Evolutionary conservation across 2,797 vertebrate species (phyloP).

Genomic region (Myotis vivesi): DNA sequence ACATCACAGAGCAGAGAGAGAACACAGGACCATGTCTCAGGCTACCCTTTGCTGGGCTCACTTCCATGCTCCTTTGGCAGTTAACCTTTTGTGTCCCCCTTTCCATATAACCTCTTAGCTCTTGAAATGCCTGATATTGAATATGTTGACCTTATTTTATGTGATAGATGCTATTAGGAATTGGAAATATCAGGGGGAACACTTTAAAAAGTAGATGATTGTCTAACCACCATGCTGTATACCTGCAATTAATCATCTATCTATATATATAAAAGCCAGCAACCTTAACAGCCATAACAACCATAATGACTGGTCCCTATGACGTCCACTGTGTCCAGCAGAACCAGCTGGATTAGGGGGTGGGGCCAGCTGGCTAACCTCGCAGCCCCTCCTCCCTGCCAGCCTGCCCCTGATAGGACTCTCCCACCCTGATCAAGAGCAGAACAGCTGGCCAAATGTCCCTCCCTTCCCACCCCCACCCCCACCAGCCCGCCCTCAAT

Average conservation of each 20-base stretch:
- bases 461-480: too few species aligned
- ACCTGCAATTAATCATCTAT: not conserved
- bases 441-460: too few species aligned
- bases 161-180: not conserved
- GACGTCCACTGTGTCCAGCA: too few species aligned
- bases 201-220: not conserved
- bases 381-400: too few species aligned
- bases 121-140: conserved; percentile 9
- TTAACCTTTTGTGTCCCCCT: not conserved
- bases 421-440: too few species aligned
- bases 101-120: not conserved
- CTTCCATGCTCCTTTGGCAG: not conserved
- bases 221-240: not conserved
- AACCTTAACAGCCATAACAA: too few species aligned
- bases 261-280: too few species aligned
- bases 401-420: too few species aligned
- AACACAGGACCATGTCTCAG: not conserved
- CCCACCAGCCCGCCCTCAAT: too few species aligned
- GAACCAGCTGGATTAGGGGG: too few species aligned
- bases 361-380: too few species aligned
- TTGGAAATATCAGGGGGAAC: not conserved
- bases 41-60: not conserved
- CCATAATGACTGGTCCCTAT: too few species aligned
- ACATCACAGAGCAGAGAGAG: not conserved
- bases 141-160: not conserved